These are phyloP conservation scores for Vireo griseus DNA, from an alignment of 2,797 vertebrate genomes.

Conservation along the genomic window DNA sequence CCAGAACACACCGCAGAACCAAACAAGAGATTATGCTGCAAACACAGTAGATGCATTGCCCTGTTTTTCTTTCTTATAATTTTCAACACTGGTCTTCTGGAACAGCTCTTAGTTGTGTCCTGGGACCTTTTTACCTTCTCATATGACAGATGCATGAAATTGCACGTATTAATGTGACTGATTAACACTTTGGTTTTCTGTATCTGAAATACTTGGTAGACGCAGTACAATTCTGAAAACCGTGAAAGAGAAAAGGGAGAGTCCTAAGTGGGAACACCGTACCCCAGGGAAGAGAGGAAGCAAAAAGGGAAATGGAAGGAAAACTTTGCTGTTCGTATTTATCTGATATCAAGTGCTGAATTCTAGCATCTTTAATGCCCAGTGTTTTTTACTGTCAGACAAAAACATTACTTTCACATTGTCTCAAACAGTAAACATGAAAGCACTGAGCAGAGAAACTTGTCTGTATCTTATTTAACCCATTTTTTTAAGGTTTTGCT, in stretches of 20 bases:
- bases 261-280: rapidly evolving
- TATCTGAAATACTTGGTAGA: background rate
- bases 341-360: background rate
- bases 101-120: background rate
- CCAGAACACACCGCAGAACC: background rate
- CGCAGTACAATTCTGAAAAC: background rate
- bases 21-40: background rate
- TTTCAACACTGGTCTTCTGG: background rate
- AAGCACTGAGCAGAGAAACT: background rate
- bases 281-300: background rate
- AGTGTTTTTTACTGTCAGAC: background rate
- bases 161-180: background rate
- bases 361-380: background rate
- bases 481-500: background rate
- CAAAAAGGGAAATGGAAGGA: background rate
- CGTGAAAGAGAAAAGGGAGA: background rate
- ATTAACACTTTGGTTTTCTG: background rate
- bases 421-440: background rate
- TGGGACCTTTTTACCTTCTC: background rate
- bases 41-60: background rate
- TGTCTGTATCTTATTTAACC: background rate
- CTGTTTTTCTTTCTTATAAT: background rate
- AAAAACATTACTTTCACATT: background rate
- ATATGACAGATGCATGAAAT: background rate
- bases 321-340: background rate